These are phyloP conservation scores for Pelobates fuscus DNA, from an alignment of 2,113 vertebrate genomes.

Conservation along the genomic window DNA sequence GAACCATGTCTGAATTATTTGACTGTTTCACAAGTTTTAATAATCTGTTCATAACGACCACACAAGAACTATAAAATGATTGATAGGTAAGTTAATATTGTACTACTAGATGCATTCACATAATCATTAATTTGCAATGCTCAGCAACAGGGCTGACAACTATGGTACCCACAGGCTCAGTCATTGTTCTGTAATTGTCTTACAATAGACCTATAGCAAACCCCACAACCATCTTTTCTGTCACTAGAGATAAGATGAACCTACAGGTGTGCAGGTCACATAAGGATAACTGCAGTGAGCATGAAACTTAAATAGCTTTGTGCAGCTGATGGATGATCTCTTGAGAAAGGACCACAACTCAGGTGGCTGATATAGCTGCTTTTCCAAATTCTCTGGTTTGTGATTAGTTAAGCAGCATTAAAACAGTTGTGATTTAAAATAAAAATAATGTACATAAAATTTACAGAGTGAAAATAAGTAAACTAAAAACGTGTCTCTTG, in stretches of 20 bases:
- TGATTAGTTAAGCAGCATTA: not conserved
- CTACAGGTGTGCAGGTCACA: slow-evolving; percentile 51
- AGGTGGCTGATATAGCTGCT: not conserved
- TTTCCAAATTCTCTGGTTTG: not conserved
- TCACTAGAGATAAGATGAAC: slow-evolving; percentile 52
- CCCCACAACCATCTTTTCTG: slow-evolving; percentile 55
- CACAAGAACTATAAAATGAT: slow-evolving; percentile 15
- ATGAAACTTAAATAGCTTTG: slow-evolving; percentile 56
- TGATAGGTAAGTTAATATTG: slow-evolving; percentile 58
- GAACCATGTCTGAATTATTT: no score
- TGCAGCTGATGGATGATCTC: slow-evolving; percentile 53
- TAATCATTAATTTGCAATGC: slow-evolving; percentile 66
- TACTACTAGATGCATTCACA: slow-evolving; percentile 58
- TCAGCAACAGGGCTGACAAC: slow-evolving; percentile 56
- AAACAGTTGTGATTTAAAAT: no score
- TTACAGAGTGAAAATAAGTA: no score
- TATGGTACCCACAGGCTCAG: slow-evolving; percentile 55
- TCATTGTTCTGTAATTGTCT: slow-evolving; percentile 58
- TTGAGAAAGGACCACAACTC: slow-evolving; percentile 24
- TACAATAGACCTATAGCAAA: slow-evolving; percentile 51
- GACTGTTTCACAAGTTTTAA: not conserved
- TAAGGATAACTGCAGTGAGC: slow-evolving; percentile 50
- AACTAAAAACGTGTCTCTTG: no score
- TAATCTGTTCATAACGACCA: not conserved
- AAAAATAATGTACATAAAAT: no score